A percentile compares a stretch with the other conserved stretches of the same genome.
Conservation (phyloP, 35 echinoderm and acorn worm genomes). For the Nesometra sesokonis region DNA sequence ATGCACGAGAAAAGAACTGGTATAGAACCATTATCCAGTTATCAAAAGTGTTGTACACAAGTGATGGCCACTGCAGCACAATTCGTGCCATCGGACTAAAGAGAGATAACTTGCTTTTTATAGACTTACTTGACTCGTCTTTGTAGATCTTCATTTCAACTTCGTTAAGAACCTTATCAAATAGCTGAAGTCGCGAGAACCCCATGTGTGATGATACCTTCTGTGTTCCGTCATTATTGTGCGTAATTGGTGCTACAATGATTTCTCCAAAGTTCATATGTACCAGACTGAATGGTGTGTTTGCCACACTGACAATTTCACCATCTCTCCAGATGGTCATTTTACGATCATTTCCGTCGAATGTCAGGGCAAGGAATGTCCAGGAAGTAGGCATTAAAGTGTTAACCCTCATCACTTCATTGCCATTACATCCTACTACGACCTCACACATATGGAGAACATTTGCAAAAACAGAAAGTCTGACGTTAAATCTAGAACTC, state of each 20-base stretch:
- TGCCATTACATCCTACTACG: not conserved
- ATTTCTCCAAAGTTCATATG: not conserved
- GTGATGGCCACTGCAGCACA: too few species aligned
- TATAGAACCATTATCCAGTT: too few species aligned
- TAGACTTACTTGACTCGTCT: not conserved
- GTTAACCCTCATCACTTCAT: not conserved
- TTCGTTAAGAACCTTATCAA: not conserved
- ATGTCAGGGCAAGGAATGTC: not conserved
- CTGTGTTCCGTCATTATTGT: too few species aligned
- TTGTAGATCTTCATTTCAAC: not conserved
- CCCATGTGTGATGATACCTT: not conserved
- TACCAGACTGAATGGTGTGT: not conserved
- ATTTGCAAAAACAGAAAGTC: not conserved
- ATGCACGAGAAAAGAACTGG: too few species aligned
- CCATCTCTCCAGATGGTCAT: not conserved
- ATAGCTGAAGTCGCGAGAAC: not conserved
- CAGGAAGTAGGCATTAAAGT: not conserved
- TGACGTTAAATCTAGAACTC: not conserved
- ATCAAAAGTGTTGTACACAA: too few species aligned
- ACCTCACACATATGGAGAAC: not conserved
- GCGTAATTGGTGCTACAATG: not conserved
- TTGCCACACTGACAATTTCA: not conserved
- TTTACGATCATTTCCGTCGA: not conserved
- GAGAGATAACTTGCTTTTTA: too few species aligned
- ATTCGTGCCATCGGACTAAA: too few species aligned